Base-by-base conservation (phyloP, 2,888 invertebrate species). In the Pseudoips prasinana region DNA sequence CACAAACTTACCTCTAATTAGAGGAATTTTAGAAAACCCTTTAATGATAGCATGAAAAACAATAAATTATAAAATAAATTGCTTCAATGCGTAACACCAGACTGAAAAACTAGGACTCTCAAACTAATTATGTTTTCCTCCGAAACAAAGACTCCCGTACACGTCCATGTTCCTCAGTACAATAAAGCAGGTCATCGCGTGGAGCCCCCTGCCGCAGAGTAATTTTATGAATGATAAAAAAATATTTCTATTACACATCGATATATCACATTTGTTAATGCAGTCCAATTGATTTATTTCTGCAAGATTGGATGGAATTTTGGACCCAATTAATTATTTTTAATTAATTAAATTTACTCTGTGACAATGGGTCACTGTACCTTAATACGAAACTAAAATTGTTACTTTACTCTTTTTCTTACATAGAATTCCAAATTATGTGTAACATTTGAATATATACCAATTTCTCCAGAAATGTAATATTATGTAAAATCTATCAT, bases 81-180 rank as follows among this genome's bases (percentile, higher is more conserved):
- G 50, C 48, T 51, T 51, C 39, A 57, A 50, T 28, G 22, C 30
- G 49, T 52, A 56, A 56, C 52, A 46, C 38, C 43, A 49, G 39
- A 54, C 33, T 52, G 51, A 59, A 58, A 52, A 64, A 59, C 46
- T 57, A 64, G 41, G 48, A 29, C 33, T 52, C 56, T 39, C 42
- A 67, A 71, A 73, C 85, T 86, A 85, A 85, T 86, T 86, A 86
- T 85, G 85, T 82, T 84, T 80, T 80, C 77, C 74, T 58, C 45
- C 47, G 82, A 87, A 88, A 87, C 87, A 86, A 75, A 84, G 88
- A 85, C 76, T 84, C 87, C 88, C 87, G 87, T 88, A 88, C 87
- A 57, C 74, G 79, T 83, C 87, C 73, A 79, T 83, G 87, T 86
- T 87, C 77, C 66, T 56, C 46, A 47, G 54, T 39, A 60, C 61